A percentile compares a stretch with the other conserved stretches of the same genome.
These are phyloP conservation scores for Ceratina australensis DNA, from an alignment of 1,140 invertebrate species.

Conservation along the genomic window DNA sequence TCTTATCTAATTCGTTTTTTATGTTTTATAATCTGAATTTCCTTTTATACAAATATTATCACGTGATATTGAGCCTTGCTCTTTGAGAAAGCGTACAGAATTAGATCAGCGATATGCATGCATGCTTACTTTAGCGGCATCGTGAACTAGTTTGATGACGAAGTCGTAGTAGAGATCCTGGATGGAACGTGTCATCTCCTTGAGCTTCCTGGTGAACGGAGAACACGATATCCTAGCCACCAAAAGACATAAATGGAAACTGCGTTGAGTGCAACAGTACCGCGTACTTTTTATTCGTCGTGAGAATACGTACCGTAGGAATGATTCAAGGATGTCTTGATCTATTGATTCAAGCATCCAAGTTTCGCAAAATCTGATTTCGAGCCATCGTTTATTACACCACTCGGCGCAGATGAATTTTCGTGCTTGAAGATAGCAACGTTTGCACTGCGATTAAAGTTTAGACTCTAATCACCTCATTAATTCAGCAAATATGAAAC, in stretches of 20 bases:
- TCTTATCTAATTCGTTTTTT: too few species aligned
- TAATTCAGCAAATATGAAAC: constrained; percentile 13
- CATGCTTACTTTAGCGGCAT: constrained; percentile 80
- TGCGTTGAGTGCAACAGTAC: constrained; percentile 17
- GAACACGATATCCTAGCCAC: constrained; percentile 26
- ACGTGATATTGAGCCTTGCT: too few species aligned
- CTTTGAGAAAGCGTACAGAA: too few species aligned
- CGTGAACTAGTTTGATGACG: constrained; percentile 77
- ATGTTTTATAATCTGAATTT: too few species aligned
- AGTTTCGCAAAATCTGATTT: background rate
- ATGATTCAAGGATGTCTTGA: constrained; percentile 32
- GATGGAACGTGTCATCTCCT: constrained; percentile 49
- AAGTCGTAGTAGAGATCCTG: constrained; percentile 79
- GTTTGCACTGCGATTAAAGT: background rate
- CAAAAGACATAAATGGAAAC: constrained; percentile 45
- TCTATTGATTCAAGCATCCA: constrained; percentile 14
- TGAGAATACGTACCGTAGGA: background rate
- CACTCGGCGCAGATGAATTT: background rate
- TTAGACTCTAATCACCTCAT: background rate
- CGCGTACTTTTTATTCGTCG: constrained; percentile 49
- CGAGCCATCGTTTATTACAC: background rate
- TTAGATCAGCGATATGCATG: too few species aligned
- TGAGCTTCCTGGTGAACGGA: constrained; percentile 26
- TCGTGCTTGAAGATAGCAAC: background rate
- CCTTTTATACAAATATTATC: too few species aligned